A percentile compares a stretch with the other conserved stretches of the same genome.
Evolutionary conservation across 2,113 vertebrate genomes (phyloP).

Genomic region (Monopterus albus): DNA sequence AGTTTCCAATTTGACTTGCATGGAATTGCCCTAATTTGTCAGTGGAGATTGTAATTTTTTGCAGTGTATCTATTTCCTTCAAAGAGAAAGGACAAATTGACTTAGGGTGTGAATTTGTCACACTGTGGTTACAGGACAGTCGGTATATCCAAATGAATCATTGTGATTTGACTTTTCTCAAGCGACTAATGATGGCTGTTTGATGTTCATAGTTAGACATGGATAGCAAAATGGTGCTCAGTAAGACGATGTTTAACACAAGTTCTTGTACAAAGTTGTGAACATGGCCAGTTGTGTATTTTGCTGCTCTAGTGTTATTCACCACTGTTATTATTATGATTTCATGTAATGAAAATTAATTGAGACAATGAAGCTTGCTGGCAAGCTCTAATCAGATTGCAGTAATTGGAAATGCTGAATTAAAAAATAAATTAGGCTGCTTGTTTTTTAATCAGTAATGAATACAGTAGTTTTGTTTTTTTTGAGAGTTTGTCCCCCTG

Average conservation of each 20-base stretch:
- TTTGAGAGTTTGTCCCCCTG: neutral
- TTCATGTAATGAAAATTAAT: neutral
- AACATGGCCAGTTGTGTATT: neutral
- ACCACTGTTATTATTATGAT: neutral
- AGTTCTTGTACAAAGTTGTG: neutral
- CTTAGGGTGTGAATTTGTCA: neutral
- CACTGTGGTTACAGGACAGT: constrained; percentile 8
- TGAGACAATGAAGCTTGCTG: constrained; percentile 60
- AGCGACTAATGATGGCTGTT: neutral
- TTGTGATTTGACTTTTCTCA: neutral
- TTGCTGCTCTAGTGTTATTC: constrained; percentile 14
- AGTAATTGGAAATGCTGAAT: constrained; percentile 27
- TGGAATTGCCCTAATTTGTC: too few species aligned
- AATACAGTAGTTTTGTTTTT: neutral
- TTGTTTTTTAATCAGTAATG: neutral
- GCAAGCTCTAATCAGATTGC: constrained; percentile 57
- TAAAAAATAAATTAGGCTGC: neutral
- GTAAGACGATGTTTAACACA: neutral
- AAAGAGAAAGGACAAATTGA: too few species aligned
- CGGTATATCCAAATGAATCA: constrained; percentile 11
- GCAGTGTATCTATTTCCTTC: too few species aligned
- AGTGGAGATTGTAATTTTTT: too few species aligned
- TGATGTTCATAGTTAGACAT: constrained; percentile 20
- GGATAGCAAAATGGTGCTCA: constrained; percentile 19
- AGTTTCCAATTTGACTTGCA: too few species aligned